These are phyloP conservation scores for Fulmarus glacialis DNA, from an alignment of 2,113 vertebrate genomes.

Conservation along the genomic window DNA sequence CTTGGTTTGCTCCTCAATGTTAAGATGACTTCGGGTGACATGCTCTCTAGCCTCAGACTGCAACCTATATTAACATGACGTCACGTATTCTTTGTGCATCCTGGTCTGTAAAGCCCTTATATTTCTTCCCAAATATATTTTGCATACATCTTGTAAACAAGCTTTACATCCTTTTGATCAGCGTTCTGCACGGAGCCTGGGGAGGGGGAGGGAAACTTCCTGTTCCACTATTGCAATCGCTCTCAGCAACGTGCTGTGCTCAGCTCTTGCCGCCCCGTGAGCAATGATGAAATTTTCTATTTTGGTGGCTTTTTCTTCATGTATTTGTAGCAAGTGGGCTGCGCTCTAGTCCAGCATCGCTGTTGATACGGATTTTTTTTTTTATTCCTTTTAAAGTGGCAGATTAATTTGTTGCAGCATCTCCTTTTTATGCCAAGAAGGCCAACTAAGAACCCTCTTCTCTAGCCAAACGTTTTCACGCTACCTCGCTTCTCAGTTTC, in stretches of 20 bases:
- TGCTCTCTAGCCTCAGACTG: background rate
- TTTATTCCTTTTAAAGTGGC: background rate
- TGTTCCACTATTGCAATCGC: conserved; percentile 7
- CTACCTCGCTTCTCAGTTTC: background rate
- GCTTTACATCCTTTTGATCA: conserved; percentile 39
- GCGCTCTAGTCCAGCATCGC: background rate
- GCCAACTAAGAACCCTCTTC: background rate
- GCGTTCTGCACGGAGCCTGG: background rate
- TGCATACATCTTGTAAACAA: conserved; percentile 53
- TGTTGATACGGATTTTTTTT: background rate
- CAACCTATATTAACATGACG: background rate
- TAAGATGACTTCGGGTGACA: background rate
- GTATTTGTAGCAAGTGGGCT: background rate
- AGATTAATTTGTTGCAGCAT: background rate
- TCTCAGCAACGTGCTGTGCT: background rate
- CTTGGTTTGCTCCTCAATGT: background rate
- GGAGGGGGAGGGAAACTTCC: conserved; percentile 57
- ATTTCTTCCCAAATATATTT: background rate
- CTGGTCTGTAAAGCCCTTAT: background rate
- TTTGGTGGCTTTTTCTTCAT: conserved; percentile 33
- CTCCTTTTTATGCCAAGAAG: background rate
- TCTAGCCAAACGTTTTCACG: background rate
- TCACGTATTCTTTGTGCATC: background rate
- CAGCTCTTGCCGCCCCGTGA: conserved; percentile 11
- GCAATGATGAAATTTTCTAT: conserved; percentile 48